Conservation (phyloP, 2,113 vertebrate genomes). For the Amia ocellicauda region DNA sequence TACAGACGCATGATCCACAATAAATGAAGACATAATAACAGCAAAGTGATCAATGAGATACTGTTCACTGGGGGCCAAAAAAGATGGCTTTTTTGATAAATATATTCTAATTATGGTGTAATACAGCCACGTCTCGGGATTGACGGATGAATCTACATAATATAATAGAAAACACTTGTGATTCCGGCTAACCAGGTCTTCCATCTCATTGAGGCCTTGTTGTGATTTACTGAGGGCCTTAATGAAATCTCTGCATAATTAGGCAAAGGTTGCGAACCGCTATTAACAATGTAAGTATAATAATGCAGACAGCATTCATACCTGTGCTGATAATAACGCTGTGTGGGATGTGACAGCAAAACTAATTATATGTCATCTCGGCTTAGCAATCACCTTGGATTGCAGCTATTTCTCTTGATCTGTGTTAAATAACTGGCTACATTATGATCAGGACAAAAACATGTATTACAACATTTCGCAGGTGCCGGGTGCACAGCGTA, state of each 20-base stretch:
- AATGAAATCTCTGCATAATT: constrained; percentile 27
- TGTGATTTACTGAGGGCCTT: constrained; percentile 1
- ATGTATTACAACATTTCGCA: constrained; percentile 21
- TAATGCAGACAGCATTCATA: constrained; percentile 25
- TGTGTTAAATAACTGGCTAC: constrained; percentile 27
- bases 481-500: background rate
- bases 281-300: constrained; percentile 22
- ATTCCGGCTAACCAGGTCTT: background rate
- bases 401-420: constrained; percentile 26
- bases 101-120: background rate
- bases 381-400: constrained; percentile 25
- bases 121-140: background rate
- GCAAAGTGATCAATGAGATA: no score
- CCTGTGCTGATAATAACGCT: constrained; percentile 18
- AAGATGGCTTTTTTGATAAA: background rate
- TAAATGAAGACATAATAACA: no score
- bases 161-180: background rate
- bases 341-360: constrained; percentile 24
- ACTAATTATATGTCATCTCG: constrained; percentile 26
- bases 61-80: no score
- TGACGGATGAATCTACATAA: background rate
- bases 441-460: constrained; percentile 30
- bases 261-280: constrained; percentile 19
- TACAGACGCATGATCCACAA: no score
- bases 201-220: constrained; percentile 3